Base-by-base conservation (phyloP, 2,113 vertebrate genomes). In the Heterotis niloticus region DNA sequence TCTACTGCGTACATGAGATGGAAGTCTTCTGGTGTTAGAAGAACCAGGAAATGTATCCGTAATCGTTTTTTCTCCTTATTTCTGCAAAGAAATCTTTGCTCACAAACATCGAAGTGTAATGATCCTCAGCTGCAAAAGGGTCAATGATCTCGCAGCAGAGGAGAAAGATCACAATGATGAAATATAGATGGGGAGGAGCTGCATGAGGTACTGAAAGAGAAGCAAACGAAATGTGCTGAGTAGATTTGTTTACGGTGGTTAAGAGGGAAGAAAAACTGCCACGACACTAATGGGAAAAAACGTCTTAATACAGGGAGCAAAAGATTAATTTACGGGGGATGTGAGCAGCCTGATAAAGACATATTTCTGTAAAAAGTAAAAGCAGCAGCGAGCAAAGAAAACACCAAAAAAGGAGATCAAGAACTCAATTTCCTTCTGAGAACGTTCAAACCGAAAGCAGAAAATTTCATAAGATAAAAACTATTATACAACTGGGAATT, bases 101-200 rank as follows among this genome's bases (percentile, higher is more conserved):
- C 44, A 51, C 44, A 14, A 72, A 34, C 69, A 72, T 23, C 7
- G 69, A 20, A 44, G 69, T 34, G 16, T 71, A 54, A 54, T 51
- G 44, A 18, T 11, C 69, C 69, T 72, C 34, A 23, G 23, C 18
- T 34, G 62, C 54, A 34, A 81, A 24, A 57, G 1, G n/a, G 20
- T 18, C 57, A 62, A 80, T 81, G 82, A 87, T 82, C 80, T 81
- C 76, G 78, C 81, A 72, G 75, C 24, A 51, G 56, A 79, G 76
- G 64, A 23, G 65, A 64, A 80, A 62, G 75, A 28, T 69, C 71
- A 60, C 59, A 76, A 76, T 64, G 70, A 59, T 56, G 77, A 28
- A 18, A 57, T 20, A 77, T 34, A 44, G n/a, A 74, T 79, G 52
- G 59, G 65, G 74, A 52, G 75, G 23, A 70, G 77, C n/a, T 17